phyloP scores from a whole-genome alignment of 2,113 vertebrate species.

The Dicerorhinus sumatrensis region DNA sequence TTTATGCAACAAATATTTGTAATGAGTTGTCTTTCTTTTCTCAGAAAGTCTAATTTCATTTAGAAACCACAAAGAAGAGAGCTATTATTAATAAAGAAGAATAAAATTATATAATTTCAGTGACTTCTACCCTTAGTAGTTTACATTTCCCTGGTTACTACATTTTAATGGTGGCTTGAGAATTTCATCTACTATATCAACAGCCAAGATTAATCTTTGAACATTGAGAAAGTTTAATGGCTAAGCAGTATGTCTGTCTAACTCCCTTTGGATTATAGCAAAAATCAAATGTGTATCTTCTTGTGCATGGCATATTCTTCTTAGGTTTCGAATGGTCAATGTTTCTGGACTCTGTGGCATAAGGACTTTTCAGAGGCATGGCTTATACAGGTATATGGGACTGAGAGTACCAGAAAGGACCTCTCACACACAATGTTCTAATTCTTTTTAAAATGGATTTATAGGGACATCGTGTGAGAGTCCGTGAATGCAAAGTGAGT shows the following conservation, averaged over 20 bases:
- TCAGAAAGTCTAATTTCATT: neutral
- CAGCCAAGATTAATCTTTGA: neutral
- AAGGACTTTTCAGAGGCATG: neutral
- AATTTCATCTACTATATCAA: neutral
- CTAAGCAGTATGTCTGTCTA: neutral
- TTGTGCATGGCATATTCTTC: neutral
- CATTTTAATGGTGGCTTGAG: neutral
- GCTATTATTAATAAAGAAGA: neutral
- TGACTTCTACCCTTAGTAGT: neutral
- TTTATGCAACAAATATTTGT: neutral
- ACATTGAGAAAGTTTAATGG: neutral
- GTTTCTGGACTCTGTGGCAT: neutral
- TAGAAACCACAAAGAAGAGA: neutral
- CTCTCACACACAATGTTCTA: neutral
- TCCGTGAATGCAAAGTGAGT: neutral
- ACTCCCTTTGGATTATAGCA: neutral
- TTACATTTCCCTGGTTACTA: too few relatives aligned
- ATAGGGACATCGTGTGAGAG: neutral
- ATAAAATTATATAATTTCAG: neutral
- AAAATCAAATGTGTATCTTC: neutral
- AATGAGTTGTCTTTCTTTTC: neutral
- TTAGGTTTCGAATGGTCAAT: neutral
- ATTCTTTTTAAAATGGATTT: neutral
- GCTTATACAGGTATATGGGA: accelerated
- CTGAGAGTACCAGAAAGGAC: neutral